Evolutionary conservation across 2,797 vertebrate species (phyloP).

Genomic region (Poeciliopsis gracilis): DNA sequence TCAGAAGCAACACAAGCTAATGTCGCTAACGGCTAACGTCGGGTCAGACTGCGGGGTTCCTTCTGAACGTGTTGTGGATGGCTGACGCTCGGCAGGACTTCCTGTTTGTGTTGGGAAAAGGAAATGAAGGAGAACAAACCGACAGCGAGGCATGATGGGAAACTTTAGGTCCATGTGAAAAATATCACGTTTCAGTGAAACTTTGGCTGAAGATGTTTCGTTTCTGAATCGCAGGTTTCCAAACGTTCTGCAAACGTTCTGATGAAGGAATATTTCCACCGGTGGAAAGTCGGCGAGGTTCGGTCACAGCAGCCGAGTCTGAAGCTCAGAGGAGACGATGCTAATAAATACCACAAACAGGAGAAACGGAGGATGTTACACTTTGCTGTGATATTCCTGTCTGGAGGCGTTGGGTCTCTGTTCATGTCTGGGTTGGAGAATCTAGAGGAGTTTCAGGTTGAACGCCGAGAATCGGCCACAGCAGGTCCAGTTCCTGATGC

Average conservation of each 20-base stretch:
- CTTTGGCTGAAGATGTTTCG: conserved; percentile 47
- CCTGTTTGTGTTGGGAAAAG: background rate
- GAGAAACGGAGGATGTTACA: conserved; percentile 40
- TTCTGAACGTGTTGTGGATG: background rate
- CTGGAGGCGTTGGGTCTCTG: conserved; percentile 32
- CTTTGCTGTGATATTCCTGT: conserved; percentile 37
- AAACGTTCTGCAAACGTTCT: conserved; percentile 26
- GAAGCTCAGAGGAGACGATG: conserved; percentile 22
- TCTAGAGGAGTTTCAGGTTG: conserved; percentile 34
- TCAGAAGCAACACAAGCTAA: conserved; percentile 32
- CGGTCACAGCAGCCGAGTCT: conserved; percentile 62
- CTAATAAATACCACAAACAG: conserved; percentile 69
- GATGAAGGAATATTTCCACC: conserved; percentile 19
- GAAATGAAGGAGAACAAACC: background rate
- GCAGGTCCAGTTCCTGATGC: conserved; percentile 39
- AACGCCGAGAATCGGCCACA: too few species aligned
- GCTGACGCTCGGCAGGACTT: background rate
- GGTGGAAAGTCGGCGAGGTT: conserved; percentile 43
- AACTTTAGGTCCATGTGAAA: conserved; percentile 9
- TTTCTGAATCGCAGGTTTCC: conserved; percentile 7
- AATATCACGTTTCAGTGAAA: conserved; percentile 18
- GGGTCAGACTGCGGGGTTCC: conserved; percentile 26
- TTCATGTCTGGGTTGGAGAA: conserved; percentile 48
- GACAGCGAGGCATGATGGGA: background rate
- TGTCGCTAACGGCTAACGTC: conserved; percentile 12